Conservation (phyloP, 2,888 invertebrate species). For the Endomychus coccineus region DNA sequence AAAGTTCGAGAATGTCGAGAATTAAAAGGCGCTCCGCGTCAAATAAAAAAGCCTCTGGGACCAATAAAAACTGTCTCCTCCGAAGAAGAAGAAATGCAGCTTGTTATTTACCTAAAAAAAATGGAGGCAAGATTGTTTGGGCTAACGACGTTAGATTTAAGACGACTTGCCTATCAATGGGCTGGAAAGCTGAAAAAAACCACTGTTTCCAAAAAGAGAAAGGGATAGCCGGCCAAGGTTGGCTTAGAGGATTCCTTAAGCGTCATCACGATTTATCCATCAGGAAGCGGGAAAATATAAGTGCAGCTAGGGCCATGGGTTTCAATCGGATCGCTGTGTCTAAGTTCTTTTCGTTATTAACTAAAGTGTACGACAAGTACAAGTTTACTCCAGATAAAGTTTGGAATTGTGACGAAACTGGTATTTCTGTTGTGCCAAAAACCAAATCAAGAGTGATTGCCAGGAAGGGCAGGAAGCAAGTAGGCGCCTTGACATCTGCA, state of each 20-base stretch:
- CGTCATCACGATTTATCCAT: constrained; percentile 1
- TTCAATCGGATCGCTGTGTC: constrained; percentile 32
- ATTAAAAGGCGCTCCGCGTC: background rate
- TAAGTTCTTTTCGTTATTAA: constrained; percentile 22
- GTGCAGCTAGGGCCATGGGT: constrained; percentile 29
- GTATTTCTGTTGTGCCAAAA: constrained; percentile 28
- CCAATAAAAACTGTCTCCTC: background rate
- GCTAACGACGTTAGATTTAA: background rate
- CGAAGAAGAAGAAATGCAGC: background rate
- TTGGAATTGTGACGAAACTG: constrained; percentile 33
- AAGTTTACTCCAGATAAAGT: constrained; percentile 23
- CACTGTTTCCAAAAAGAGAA: constrained; percentile 1
- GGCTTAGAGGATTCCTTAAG: constrained; percentile 1
- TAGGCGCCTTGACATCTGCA: constrained; percentile 20
- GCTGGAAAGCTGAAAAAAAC: background rate
- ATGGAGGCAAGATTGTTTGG: constrained; percentile 1
- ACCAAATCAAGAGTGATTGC: constrained; percentile 22
- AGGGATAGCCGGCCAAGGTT: constrained; percentile 1
- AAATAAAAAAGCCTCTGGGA: background rate
- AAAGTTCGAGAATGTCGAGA: too few relatives aligned
- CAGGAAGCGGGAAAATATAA: background rate
- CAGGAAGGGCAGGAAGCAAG: constrained; percentile 23
- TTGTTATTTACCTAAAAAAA: background rate
- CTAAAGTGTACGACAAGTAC: constrained; percentile 25
- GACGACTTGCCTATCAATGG: constrained; percentile 1